These are phyloP conservation scores for Nixonia krombeini DNA, from an alignment of 1,140 invertebrate genomes.

Conservation along the genomic window DNA sequence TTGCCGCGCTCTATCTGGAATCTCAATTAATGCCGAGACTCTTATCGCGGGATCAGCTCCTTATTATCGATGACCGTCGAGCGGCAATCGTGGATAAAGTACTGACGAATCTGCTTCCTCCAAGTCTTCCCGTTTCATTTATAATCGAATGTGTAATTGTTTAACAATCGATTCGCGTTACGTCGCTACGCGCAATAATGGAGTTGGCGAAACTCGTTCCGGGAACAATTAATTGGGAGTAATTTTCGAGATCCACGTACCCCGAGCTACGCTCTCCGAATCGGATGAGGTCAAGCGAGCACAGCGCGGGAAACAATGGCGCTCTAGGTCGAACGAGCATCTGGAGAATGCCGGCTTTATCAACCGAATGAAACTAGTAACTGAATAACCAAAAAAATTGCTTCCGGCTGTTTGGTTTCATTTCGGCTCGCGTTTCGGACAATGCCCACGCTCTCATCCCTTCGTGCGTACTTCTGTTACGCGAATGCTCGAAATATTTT, in stretches of 20 bases:
- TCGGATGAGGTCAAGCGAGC: conserved; percentile 34
- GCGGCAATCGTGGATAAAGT: too few species aligned
- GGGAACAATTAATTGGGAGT: conserved; percentile 10
- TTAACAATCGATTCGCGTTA: too few species aligned
- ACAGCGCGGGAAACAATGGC: conserved; percentile 44
- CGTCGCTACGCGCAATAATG: too few species aligned
- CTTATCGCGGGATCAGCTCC: conserved; percentile 62
- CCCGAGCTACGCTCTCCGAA: conserved; percentile 6
- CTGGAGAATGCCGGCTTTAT: conserved; percentile 50
- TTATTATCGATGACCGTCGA: conserved; percentile 61
- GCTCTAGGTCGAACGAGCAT: conserved; percentile 43
- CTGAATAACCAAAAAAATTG: conserved; percentile 69
- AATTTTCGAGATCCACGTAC: conserved; percentile 25
- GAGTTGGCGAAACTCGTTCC: conserved; percentile 2
- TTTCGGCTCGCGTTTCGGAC: conserved; percentile 58
- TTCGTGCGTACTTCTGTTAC: conserved; percentile 37
- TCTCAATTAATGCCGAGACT: conserved; percentile 65
- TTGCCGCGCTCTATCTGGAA: conserved; percentile 64
- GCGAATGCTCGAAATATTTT: conserved; percentile 39
- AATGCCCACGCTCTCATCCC: conserved; percentile 52
- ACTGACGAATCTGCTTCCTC: too few species aligned
- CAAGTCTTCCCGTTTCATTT: too few species aligned
- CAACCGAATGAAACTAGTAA: conserved; percentile 68
- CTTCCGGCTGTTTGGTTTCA: conserved; percentile 67
- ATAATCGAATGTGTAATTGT: too few species aligned